These are phyloP conservation scores for Macrosiphum euphorbiae DNA, from an alignment of 2,888 invertebrate species.

Conservation along the genomic window DNA sequence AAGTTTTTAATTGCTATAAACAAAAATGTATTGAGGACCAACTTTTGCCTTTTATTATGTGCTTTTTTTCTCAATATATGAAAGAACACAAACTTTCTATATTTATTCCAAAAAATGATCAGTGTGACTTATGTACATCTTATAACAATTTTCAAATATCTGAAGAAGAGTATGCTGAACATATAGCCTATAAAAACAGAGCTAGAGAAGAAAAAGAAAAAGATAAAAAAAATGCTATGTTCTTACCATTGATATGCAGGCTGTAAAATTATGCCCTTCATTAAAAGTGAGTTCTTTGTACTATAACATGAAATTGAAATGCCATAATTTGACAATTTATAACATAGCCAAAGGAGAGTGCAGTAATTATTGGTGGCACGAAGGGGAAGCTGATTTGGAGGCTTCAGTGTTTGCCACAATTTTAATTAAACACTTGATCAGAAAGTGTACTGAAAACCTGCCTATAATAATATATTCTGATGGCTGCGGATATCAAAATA, in stretches of 20 bases:
- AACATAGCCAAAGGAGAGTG: conserved; percentile 58
- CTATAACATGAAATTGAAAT: conserved; percentile 53
- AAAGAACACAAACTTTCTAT: no score
- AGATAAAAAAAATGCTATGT: conserved; percentile 65
- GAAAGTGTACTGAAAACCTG: neutral
- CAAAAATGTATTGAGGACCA: no score
- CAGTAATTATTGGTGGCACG: conserved; percentile 65
- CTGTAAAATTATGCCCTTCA: conserved; percentile 31
- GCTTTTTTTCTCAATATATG: no score
- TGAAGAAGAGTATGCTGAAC: conserved; percentile 66
- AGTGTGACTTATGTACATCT: conserved; percentile 67
- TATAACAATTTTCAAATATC: conserved; percentile 66
- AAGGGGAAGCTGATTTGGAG: conserved; percentile 65
- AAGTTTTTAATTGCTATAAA: no score
- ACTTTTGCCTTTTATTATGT: no score
- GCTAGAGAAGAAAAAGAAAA: conserved; percentile 67
- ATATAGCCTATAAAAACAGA: conserved; percentile 66
- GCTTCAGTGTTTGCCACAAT: conserved; percentile 63
- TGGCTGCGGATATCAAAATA: neutral
- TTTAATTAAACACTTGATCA: conserved; percentile 7
- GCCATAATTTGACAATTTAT: conserved; percentile 48
- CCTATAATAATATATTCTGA: neutral
- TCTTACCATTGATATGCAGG: neutral
- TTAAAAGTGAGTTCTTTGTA: conserved; percentile 45
- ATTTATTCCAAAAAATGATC: conserved; percentile 27